Conservation (phyloP, 2,113 vertebrate genomes). For the Oreochromis aureus region DNA sequence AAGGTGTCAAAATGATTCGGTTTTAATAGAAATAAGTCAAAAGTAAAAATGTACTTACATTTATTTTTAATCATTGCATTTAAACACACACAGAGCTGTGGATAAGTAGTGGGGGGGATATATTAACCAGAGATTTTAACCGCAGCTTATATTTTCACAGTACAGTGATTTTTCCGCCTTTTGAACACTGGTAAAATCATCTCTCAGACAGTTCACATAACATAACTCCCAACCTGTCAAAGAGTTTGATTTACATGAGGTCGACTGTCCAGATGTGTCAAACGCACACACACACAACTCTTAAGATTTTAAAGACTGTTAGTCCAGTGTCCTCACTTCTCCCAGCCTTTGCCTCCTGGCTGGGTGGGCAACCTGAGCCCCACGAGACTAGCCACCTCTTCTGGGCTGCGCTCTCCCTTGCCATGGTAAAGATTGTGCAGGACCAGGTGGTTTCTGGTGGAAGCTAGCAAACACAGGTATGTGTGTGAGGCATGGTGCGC, state of each 20-base stretch:
- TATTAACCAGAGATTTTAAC: background rate
- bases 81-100: background rate
- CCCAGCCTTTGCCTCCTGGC: constrained; percentile 91
- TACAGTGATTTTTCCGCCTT: background rate
- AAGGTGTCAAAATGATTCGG: background rate
- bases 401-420: constrained; percentile 75
- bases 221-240: background rate
- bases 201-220: background rate
- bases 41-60: background rate
- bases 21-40: constrained; percentile 3
- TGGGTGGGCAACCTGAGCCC: constrained; percentile 86
- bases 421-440: constrained; percentile 85
- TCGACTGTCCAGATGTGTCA: background rate
- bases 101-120: background rate
- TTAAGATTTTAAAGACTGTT: background rate
- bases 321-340: constrained; percentile 61
- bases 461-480: constrained; percentile 85
- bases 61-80: background rate
- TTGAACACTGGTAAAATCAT: background rate
- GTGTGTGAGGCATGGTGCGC: constrained; percentile 84
- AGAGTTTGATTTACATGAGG: background rate
- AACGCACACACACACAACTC: background rate
- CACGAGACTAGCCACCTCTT: constrained; percentile 81
- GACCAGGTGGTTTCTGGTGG: constrained; percentile 75
- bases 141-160: background rate